Evolutionary conservation across 2,888 invertebrate genomes (phyloP).

Genomic region (Luffia ferchaultella): DNA sequence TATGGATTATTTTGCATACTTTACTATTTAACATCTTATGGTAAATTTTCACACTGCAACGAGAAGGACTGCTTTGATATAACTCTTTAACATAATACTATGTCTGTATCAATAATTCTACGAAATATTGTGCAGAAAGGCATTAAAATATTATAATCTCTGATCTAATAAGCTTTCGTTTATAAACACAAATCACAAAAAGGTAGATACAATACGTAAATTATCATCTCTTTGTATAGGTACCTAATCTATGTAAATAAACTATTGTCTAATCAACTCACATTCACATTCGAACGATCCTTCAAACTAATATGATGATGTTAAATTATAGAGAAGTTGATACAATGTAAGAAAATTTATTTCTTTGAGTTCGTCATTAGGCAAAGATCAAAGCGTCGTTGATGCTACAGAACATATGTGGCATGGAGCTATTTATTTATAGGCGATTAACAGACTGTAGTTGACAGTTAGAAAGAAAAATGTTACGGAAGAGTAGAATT

Average conservation of each 20-base stretch:
- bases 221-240: no score
- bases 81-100: not conserved
- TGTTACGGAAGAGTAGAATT: no score
- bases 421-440: not conserved
- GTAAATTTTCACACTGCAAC: conserved; percentile 15
- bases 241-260: not conserved
- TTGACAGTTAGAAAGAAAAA: no score
- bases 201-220: no score
- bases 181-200: no score
- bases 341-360: not conserved
- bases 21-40: not conserved
- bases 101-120: not conserved
- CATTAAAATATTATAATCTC: not conserved
- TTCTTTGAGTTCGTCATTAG: not conserved
- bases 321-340: no score
- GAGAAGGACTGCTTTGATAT: conserved; percentile 17
- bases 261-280: not conserved
- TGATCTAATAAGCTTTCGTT: no score
- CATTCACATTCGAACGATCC: no score
- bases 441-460: no score
- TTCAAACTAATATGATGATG: no score
- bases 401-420: no score
- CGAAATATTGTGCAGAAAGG: no score
- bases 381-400: not conserved
- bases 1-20: not conserved